Conservation (phyloP, 2,113 vertebrate genomes). For the Scomber colias region DNA sequence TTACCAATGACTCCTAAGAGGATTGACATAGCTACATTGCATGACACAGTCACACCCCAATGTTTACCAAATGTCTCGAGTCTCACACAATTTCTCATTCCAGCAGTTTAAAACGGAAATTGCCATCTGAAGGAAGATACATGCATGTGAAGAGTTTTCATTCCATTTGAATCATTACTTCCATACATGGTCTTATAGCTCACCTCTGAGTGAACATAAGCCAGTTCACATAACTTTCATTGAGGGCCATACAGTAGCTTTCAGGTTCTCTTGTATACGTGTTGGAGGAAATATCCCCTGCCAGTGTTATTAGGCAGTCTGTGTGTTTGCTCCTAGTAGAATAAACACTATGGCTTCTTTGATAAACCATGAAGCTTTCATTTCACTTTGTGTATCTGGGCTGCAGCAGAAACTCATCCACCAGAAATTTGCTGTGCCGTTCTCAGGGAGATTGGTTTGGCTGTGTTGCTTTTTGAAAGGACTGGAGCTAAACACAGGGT, state of each 20-base stretch:
- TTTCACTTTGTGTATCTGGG: constrained; percentile 72
- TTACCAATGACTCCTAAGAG: constrained; percentile 59
- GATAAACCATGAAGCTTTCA: constrained; percentile 74
- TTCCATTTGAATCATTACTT: constrained; percentile 10
- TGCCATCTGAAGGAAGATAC: constrained; percentile 1
- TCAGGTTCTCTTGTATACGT: constrained; percentile 50
- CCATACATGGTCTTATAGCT: constrained; percentile 33
- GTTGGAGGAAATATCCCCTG: constrained; percentile 55
- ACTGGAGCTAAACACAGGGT: constrained; percentile 65
- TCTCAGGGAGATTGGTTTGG: constrained; percentile 72
- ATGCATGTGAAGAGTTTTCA: not conserved
- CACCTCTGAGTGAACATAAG: constrained; percentile 38
- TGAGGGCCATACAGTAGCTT: constrained; percentile 44
- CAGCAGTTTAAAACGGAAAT: constrained; percentile 42
- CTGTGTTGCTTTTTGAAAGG: constrained; percentile 64
- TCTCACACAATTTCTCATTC: constrained; percentile 42
- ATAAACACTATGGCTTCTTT: constrained; percentile 71
- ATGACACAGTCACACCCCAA: constrained; percentile 50
- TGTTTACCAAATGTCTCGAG: constrained; percentile 63
- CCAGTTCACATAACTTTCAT: constrained; percentile 35
- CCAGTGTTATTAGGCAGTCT: constrained; percentile 61
- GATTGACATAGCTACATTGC: constrained; percentile 65
- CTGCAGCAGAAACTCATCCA: constrained; percentile 62
- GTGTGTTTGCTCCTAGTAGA: constrained; percentile 62
- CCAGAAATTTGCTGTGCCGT: constrained; percentile 61